Conservation (phyloP, 2,797 vertebrate genomes). For the Syncerus caffer region DNA sequence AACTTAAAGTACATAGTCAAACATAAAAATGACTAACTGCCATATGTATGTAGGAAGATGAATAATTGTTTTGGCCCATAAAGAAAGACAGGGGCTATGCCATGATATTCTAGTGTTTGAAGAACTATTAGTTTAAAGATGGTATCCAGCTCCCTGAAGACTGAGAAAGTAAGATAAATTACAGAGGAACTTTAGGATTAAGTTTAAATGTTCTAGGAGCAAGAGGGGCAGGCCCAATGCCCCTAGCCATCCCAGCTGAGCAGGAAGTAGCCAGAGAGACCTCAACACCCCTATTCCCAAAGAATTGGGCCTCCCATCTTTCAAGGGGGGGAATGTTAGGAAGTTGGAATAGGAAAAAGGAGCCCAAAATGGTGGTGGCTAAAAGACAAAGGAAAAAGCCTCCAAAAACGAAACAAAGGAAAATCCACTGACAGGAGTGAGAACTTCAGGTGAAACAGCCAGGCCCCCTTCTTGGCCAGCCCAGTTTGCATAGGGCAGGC, state of each 20-base stretch:
- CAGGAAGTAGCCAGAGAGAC: not conserved
- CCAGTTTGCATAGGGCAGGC: not conserved
- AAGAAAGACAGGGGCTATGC: not conserved
- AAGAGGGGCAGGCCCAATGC: not conserved
- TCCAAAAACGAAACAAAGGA: not conserved
- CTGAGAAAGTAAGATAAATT: not conserved
- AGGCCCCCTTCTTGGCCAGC: not conserved
- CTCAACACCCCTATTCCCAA: not conserved
- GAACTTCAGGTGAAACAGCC: not conserved
- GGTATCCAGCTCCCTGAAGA: not conserved
- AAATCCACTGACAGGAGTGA: not conserved
- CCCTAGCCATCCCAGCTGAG: not conserved
- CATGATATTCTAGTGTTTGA: not conserved
- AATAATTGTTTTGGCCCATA: not conserved
- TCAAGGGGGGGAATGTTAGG: not conserved
- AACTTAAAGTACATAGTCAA: not conserved
- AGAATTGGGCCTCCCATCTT: not conserved
- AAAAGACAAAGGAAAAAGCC: not conserved
- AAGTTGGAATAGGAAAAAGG: not conserved
- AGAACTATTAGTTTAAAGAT: not conserved
- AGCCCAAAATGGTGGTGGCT: not conserved
- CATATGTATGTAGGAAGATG: not conserved
- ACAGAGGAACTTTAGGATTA: not conserved
- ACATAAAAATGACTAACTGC: not conserved
- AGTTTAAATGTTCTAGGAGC: not conserved